phyloP scores from a whole-genome alignment of 1,140 invertebrate genomes.

The Helicoverpa zea region DNA sequence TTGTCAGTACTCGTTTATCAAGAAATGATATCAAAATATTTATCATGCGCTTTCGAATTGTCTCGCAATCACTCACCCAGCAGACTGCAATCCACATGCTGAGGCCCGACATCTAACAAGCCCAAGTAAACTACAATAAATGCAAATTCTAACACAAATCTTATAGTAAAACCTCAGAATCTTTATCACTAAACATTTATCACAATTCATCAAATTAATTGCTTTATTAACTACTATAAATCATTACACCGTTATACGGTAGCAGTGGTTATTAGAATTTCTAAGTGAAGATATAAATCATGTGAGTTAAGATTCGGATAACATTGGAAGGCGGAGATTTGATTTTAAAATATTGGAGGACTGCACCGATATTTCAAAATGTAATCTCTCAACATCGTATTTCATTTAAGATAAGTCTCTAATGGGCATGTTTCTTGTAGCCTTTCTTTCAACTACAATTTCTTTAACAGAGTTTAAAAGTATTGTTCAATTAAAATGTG shows the following conservation, averaged over 20 bases:
- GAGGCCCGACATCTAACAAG: not conserved
- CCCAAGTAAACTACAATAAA: not conserved
- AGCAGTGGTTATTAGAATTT: constrained; percentile 46
- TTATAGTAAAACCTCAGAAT: not conserved
- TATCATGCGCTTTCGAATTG: no score
- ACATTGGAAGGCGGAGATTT: constrained; percentile 12
- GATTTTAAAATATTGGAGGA: constrained; percentile 14
- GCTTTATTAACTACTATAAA: constrained; percentile 55
- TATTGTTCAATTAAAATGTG: not conserved
- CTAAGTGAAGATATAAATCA: constrained; percentile 36
- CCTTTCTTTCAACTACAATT: no score
- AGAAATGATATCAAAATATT: no score
- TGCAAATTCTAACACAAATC: constrained; percentile 2
- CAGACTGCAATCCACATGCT: no score
- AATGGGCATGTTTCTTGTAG: not conserved
- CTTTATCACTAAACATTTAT: constrained; percentile 13
- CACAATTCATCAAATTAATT: constrained; percentile 45
- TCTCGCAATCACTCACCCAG: no score
- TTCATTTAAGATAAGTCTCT: not conserved
- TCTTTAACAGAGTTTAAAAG: no score
- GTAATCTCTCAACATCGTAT: not conserved
- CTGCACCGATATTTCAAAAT: not conserved
- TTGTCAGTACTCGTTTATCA: no score
- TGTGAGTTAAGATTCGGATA: constrained; percentile 5
- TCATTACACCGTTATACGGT: constrained; percentile 50